Evolutionary conservation across 2,113 vertebrate species (phyloP), one percentile per base, ranked within the genome.

Genomic region (Lutjanus erythropterus): DNA sequence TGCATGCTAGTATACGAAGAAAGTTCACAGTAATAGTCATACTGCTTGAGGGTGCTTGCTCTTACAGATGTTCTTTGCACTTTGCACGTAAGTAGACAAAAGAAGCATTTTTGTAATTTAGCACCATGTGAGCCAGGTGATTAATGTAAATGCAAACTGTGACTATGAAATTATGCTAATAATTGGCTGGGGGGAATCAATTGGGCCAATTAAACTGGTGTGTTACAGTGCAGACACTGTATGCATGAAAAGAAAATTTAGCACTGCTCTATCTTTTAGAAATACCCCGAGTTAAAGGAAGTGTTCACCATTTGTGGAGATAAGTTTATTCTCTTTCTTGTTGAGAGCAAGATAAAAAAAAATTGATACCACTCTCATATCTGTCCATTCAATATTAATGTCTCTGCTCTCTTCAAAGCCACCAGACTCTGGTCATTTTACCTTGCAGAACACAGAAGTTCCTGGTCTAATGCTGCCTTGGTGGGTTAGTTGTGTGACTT

Each of bases 91-190:
- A 39, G 31, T 16, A 59, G n/a, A 59, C 18, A 41, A 77, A 59
- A 60, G 44, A 18, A 9, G 1, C 10, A 25, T 46, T 56, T 76
- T 58, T 19, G 27, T 37, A 11, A 23, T 58, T 47, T 41, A 31
- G 23, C 27, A 25, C 25, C 27, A 56, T 18, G 16, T 33, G 27
- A 47, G 47, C 27, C 14, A 23, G 14, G 23, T 33, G 25, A 46
- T 55, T 37, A 8, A 66, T 42, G 16, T 29, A 18, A 41, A 41
- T 75, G n/a, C 47, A 75, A 56, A 56, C 23, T 18, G 19, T 53
- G 15, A 41, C 25, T 11, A 56, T 12, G 16, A 15, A 23, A 46
- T 21, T 5, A 31, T 66, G 21, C 16, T 29, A 41, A 55, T 37
- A 37, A 6, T 4, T 23, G 39, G 18, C 39, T 47, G 18, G 18